A percentile compares a stretch with the other conserved stretches of the same genome.
These are phyloP conservation scores for Zelostemma sp. DNA, from an alignment of 1,140 invertebrate species.

Conservation along the genomic window DNA sequence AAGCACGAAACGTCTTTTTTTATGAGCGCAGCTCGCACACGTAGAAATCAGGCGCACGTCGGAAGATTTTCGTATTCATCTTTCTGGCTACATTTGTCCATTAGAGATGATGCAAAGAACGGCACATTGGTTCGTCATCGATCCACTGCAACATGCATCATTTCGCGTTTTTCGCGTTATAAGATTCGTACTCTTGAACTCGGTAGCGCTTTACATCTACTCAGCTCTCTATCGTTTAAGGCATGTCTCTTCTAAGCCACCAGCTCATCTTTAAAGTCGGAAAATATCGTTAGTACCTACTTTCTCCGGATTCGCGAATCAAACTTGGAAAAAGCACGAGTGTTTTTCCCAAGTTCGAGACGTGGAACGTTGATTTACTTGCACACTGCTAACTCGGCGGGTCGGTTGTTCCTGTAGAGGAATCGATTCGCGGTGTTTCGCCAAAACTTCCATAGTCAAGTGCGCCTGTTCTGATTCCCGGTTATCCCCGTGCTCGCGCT, in stretches of 20 bases:
- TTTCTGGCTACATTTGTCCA: background rate
- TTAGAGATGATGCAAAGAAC: background rate
- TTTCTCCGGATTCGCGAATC: too few species aligned
- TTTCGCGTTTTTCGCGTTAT: conserved; percentile 20
- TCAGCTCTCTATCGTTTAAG: conserved; percentile 42
- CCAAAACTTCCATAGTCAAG: conserved; percentile 69
- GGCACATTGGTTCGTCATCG: conserved; percentile 13
- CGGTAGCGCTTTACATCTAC: conserved; percentile 35
- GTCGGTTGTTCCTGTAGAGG: conserved; percentile 59
- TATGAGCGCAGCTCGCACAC: background rate
- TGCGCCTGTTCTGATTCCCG: conserved; percentile 59
- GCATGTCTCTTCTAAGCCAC: conserved; percentile 46
- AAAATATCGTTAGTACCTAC: too few species aligned
- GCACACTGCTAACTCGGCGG: conserved; percentile 59
- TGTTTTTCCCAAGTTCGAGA: too few species aligned
- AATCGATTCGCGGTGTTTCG: conserved; percentile 61
- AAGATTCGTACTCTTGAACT: conserved; percentile 30
- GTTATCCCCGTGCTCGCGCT: conserved; percentile 52
- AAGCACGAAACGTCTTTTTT: conserved; percentile 12
- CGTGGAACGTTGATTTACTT: conserved; percentile 53
- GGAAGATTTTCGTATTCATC: conserved; percentile 4
- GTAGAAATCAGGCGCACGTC: conserved; percentile 13
- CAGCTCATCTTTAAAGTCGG: too few species aligned
- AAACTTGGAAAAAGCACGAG: too few species aligned
- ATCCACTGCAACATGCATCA: conserved; percentile 26